These are phyloP conservation scores for Orthonychiurus folsomi DNA, from an alignment of 2,888 invertebrate genomes.

Conservation along the genomic window DNA sequence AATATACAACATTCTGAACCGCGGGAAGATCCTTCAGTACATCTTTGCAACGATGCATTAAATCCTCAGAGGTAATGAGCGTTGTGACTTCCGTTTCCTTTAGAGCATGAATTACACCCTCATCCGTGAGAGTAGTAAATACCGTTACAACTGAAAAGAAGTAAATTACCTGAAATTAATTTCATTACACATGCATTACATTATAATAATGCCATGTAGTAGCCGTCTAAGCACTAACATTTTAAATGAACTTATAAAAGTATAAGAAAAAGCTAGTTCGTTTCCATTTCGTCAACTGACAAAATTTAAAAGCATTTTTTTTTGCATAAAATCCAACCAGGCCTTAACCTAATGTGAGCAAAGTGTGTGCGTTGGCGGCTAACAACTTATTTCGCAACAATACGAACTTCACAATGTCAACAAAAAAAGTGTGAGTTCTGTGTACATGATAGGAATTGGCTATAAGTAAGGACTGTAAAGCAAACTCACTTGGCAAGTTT, in stretches of 20 bases:
- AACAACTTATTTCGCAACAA: background rate
- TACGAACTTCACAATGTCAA: background rate
- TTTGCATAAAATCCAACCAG: background rate
- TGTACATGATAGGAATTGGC: background rate
- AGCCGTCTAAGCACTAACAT: too few relatives aligned
- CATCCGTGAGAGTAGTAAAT: slow-evolving; percentile 93
- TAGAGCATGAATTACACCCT: slow-evolving; percentile 91
- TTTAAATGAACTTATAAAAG: too few relatives aligned
- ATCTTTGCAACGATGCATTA: slow-evolving; percentile 79
- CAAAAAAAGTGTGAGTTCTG: background rate
- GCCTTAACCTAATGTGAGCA: background rate
- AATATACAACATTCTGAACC: slow-evolving; percentile 71
- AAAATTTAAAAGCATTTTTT: too few relatives aligned
- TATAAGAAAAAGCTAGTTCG: too few relatives aligned
- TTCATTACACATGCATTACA: too few relatives aligned
- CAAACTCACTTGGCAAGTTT: slow-evolving; percentile 63
- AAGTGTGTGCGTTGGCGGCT: background rate
- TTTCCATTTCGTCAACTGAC: too few relatives aligned
- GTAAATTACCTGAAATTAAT: slow-evolving; percentile 7
- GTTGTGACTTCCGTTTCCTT: slow-evolving; percentile 92
- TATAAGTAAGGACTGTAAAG: too few relatives aligned
- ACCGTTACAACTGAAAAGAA: slow-evolving; percentile 74
- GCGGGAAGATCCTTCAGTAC: slow-evolving; percentile 62
- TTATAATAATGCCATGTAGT: too few relatives aligned
- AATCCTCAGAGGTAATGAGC: slow-evolving; percentile 84